Evolutionary conservation across 2,113 vertebrate genomes (phyloP), one percentile per base, ranked within the genome.

Genomic region (Phrynocephalus versicolor): DNA sequence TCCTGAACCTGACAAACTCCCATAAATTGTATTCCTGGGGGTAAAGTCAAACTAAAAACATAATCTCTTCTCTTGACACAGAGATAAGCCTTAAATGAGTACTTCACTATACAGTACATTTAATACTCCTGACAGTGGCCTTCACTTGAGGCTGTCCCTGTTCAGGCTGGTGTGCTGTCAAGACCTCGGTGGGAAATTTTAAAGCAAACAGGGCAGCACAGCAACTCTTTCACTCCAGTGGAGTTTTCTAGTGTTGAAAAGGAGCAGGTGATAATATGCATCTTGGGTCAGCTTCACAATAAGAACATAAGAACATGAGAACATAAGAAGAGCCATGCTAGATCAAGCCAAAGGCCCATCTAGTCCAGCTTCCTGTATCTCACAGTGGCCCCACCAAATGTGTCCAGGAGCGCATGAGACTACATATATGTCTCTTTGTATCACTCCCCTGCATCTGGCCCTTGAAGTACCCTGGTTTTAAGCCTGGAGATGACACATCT

Each of bases 1-100:
- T 81, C 45, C 57, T 82, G 89, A 89, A 71, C 1, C 64, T 86
- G 91, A 81, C 84, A 87, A 76, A 85, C 86, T 64, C 65, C 77
- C 16, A 84, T 33, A 73, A 85, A 33, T 87, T 6, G 33, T 45
- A 86, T 30, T 62, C 14, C 37, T 76, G 90, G 93, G 88, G 88
- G 27, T 16, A 51, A 25, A 65, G 73, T 74, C 70, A 25, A 41
- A n/a, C 37, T 7, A n/a, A 62, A 75, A 45, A 62, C 16, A 62
- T 19, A 25, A 3, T 33, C 15, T 77, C 35, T 39, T 41, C 15
- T 57, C 45, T 77, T 41, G 45, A 39, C 33, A 58, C n/a, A 77
- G 45, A 25, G 21, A 37, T 30, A 67, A 35, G 21, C n/a, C 12
- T 35, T 60, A 39, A 39, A 58, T 37, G 45, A 70, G n/a, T 77